These are phyloP conservation scores for Drosophila cracens DNA, from an alignment of 2,888 invertebrate species.

Conservation along the genomic window DNA sequence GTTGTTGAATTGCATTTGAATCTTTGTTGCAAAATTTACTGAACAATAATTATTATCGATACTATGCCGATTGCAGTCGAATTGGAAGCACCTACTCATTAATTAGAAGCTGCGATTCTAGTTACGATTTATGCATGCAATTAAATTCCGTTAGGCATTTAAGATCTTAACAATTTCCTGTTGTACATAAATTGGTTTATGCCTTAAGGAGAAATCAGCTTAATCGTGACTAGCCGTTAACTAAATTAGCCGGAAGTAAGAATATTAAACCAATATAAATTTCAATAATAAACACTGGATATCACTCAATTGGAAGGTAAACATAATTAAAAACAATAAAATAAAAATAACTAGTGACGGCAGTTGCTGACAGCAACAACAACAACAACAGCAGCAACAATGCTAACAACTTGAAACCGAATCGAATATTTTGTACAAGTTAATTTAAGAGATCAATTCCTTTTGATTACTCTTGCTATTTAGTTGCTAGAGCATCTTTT, in stretches of 20 bases:
- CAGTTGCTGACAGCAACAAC: slow-evolving; percentile 17
- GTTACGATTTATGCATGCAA: slow-evolving; percentile 23
- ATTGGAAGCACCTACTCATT: slow-evolving; percentile 13
- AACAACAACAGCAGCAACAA: slow-evolving; percentile 12
- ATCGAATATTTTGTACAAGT: slow-evolving; percentile 27
- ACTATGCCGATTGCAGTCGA: background rate
- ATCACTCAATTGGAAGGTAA: slow-evolving; percentile 27
- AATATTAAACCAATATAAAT: slow-evolving; percentile 40
- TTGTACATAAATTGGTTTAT: slow-evolving; percentile 37
- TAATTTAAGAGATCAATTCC: slow-evolving; percentile 17
- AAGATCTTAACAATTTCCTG: slow-evolving; percentile 49
- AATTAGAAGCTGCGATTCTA: background rate
- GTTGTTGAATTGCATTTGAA: background rate
- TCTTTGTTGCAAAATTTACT: background rate
- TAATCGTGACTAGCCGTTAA: slow-evolving; percentile 54
- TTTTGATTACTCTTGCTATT: too few relatives aligned
- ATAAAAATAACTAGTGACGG: slow-evolving; percentile 18
- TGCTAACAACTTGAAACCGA: slow-evolving; percentile 21
- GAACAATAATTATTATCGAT: background rate
- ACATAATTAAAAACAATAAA: slow-evolving; percentile 1
- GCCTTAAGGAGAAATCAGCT: slow-evolving; percentile 27
- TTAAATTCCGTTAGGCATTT: slow-evolving; percentile 26
- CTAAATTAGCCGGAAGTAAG: slow-evolving; percentile 71
- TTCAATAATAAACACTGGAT: slow-evolving; percentile 36
- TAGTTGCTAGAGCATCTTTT: too few relatives aligned